Evolutionary conservation across 2,888 invertebrate species (phyloP), one percentile per base, ranked within the genome.

Genomic region (Zele albiditarsus): DNA sequence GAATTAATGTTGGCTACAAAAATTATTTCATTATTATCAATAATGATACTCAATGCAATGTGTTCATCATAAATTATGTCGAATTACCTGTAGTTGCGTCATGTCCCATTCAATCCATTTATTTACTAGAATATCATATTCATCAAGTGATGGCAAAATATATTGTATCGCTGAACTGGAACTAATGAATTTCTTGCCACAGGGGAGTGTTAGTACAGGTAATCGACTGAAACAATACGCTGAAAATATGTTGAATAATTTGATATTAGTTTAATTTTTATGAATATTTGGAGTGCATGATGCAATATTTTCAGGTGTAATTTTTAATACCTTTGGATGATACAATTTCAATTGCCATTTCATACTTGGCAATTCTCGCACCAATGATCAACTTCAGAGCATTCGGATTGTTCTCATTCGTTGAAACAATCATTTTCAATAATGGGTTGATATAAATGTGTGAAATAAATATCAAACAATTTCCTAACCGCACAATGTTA

Each of bases 331-430:
- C n/a, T 57, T 58, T 42, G 46, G 92, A 90, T 80, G 92, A 90
- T 82, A 93, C 90, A 83, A 91, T 90, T 80, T 92, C 91, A 77
- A 95, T 83, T 76, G 91, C 89, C 25, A 93, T 90, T 79, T 91
- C 89, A 84, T 91, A 91, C 79, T 93, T 91, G 0, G 92, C 92
- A 80, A 93, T 91, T 84, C 94, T 93, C 12, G 93, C 92, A 76
- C 94, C 93, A 83, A 95, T 91, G 33, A 95, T 84, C 79, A 96
- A 86, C 88, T 96, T 96, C 79, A 96, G 90, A 27, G 94, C 92
- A 25, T 94, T 92, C 38, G 95, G 94, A 89, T 96, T 96, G 82
- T 93, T 94, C 84, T 94, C 92, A 86, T 96, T 96, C 12, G 95
- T 94, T 80, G 92, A 92, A 79, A 95, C 91, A 86, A 93, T 93